Evolutionary conservation across 2,888 invertebrate genomes (phyloP).

Genomic region (Crepidodera aurea): DNA sequence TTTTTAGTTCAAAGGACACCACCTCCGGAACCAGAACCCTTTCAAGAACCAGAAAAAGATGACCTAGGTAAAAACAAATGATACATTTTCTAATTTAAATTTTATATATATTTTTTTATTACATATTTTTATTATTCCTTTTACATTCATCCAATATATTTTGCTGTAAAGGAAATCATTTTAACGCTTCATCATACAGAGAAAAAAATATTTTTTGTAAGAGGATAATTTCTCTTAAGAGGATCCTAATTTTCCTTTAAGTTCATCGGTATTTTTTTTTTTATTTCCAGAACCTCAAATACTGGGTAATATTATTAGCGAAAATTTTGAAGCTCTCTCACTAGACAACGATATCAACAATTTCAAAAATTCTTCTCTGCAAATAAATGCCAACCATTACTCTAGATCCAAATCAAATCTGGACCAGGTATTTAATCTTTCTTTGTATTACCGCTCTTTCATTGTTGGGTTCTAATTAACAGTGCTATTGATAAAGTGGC

Average conservation of each 20-base stretch:
- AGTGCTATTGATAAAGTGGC: too few relatives aligned
- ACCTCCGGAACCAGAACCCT: constrained; percentile 64
- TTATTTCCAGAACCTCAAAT: constrained; percentile 63
- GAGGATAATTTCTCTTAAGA: too few relatives aligned
- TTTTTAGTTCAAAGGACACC: constrained; percentile 72
- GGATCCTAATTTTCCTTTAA: too few relatives aligned
- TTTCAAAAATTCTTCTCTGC: constrained; percentile 50
- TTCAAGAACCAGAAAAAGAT: constrained; percentile 63
- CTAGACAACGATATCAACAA: constrained; percentile 58
- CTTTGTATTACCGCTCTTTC: too few relatives aligned
- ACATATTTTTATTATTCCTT: too few relatives aligned
- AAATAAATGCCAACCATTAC: constrained; percentile 52
- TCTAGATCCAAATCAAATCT: constrained; percentile 60
- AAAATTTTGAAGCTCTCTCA: constrained; percentile 58
- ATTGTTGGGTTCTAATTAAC: too few relatives aligned
- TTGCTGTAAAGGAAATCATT: too few relatives aligned
- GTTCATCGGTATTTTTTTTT: too few relatives aligned
- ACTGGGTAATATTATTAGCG: constrained; percentile 48
- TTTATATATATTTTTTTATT: neutral
- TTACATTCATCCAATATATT: too few relatives aligned
- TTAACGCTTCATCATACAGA: too few relatives aligned
- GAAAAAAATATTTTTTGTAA: too few relatives aligned
- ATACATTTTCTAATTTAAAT: neutral
- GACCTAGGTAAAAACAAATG: constrained; percentile 44
- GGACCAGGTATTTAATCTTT: constrained; percentile 53